A percentile compares a stretch with the other conserved stretches of the same genome.
Evolutionary conservation across 2,113 vertebrate genomes (phyloP).

Genomic region (Cavia porcellus): DNA sequence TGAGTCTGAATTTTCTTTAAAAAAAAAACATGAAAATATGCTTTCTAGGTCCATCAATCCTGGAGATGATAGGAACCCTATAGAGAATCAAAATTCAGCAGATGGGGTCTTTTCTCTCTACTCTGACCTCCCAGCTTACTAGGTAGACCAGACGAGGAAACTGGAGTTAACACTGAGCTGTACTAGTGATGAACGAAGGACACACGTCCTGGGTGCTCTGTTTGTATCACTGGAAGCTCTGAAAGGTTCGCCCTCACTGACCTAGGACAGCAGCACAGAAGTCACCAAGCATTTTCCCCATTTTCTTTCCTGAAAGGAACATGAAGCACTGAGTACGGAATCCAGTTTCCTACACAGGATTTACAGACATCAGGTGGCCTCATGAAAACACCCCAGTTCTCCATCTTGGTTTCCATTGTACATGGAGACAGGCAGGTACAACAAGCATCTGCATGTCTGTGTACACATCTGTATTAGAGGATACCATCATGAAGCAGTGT

Average conservation of each 20-base stretch:
- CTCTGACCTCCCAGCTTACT: background rate
- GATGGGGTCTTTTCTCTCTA: background rate
- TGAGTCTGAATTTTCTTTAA: background rate
- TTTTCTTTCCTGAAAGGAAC: background rate
- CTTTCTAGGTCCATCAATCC: background rate
- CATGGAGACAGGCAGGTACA: background rate
- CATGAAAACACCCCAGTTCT: background rate
- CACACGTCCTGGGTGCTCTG: background rate
- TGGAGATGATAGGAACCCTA: background rate
- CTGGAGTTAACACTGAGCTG: background rate
- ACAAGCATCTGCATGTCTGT: background rate
- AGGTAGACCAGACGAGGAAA: background rate
- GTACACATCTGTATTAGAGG: background rate
- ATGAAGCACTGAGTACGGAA: background rate
- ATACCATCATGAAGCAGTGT: accelerated
- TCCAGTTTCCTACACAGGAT: background rate
- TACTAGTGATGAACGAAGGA: no score
- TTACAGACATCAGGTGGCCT: background rate
- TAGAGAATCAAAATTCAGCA: background rate
- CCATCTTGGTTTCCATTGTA: background rate
- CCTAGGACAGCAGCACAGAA: background rate
- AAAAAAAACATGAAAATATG: background rate
- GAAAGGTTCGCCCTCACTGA: background rate
- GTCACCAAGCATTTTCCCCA: background rate
- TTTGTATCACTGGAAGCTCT: background rate